phyloP scores from a whole-genome alignment of 2,888 invertebrate genomes.

The Lypha dubia region DNA sequence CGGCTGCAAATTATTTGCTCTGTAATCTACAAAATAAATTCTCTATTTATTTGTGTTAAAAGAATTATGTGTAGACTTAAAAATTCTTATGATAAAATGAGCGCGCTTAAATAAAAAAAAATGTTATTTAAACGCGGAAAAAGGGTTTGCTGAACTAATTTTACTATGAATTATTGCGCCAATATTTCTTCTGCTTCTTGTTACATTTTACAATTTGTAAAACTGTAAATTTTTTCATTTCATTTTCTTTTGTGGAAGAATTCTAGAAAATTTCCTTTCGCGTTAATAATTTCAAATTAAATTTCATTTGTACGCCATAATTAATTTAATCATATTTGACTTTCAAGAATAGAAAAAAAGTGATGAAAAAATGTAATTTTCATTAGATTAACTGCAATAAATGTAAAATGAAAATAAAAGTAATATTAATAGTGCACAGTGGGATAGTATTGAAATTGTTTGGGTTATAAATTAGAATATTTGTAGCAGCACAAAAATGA shows the following conservation, averaged over 20 bases:
- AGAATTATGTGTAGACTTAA: not conserved
- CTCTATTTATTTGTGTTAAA: not conserved
- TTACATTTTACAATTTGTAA: not conserved
- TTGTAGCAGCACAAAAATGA: too few relatives aligned
- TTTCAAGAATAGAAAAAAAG: constrained; percentile 26
- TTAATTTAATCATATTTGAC: constrained; percentile 56
- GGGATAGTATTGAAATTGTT: too few relatives aligned
- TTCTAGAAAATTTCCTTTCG: constrained; percentile 16
- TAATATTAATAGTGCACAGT: constrained; percentile 5
- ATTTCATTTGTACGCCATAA: constrained; percentile 43
- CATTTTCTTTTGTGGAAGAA: constrained; percentile 18
- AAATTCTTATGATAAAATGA: not conserved
- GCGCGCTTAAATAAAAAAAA: too few relatives aligned
- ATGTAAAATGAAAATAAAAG: constrained; percentile 37
- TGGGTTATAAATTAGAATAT: too few relatives aligned
- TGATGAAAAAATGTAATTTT: not conserved
- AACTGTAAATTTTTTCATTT: constrained; percentile 10
- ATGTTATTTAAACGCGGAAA: not conserved
- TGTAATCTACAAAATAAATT: not conserved
- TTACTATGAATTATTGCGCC: not conserved
- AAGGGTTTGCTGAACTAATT: not conserved
- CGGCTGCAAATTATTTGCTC: not conserved
- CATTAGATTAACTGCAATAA: constrained; percentile 28
- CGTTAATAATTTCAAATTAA: constrained; percentile 26
- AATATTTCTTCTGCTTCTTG: not conserved